A percentile compares a stretch with the other conserved stretches of the same genome.
phyloP scores from a whole-genome alignment of 2,888 invertebrate species.

The Pteria penguin region DNA sequence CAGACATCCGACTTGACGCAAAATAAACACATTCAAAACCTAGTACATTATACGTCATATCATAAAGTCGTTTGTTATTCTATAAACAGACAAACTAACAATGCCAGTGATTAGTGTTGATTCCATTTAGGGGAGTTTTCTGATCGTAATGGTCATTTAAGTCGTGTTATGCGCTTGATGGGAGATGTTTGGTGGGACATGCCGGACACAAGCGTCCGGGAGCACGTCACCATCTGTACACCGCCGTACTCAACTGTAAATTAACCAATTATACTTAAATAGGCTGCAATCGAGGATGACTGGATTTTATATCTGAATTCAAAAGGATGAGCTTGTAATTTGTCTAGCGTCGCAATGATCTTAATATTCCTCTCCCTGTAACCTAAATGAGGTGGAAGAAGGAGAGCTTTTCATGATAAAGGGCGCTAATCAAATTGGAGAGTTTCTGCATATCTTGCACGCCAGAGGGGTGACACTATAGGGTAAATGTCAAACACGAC shows the following conservation, averaged over 20 bases:
- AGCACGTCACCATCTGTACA: constrained; percentile 3
- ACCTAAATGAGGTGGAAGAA: not conserved
- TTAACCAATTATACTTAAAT: constrained; percentile 38
- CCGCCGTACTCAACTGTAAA: constrained; percentile 14
- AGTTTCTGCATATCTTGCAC: too few relatives aligned
- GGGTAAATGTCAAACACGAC: too few relatives aligned
- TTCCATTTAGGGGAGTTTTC: not conserved
- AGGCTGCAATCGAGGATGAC: constrained; percentile 23
- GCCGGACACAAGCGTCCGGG: not conserved
- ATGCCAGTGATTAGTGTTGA: not conserved
- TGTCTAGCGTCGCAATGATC: constrained; percentile 20
- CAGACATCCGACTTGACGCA: too few relatives aligned
- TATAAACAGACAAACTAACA: not conserved
- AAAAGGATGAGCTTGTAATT: constrained; percentile 36
- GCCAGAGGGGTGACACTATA: too few relatives aligned
- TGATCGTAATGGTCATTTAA: not conserved
- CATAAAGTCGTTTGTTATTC: not conserved
- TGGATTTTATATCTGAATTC: constrained; percentile 22
- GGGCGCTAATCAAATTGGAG: not conserved
- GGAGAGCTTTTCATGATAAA: not conserved
- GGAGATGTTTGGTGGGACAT: not conserved
- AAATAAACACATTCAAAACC: too few relatives aligned
- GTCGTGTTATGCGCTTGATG: not conserved
- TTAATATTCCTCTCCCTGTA: not conserved
- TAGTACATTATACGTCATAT: too few relatives aligned